Conservation (phyloP, 2,888 invertebrate genomes). For the Xanthia icteritia region DNA sequence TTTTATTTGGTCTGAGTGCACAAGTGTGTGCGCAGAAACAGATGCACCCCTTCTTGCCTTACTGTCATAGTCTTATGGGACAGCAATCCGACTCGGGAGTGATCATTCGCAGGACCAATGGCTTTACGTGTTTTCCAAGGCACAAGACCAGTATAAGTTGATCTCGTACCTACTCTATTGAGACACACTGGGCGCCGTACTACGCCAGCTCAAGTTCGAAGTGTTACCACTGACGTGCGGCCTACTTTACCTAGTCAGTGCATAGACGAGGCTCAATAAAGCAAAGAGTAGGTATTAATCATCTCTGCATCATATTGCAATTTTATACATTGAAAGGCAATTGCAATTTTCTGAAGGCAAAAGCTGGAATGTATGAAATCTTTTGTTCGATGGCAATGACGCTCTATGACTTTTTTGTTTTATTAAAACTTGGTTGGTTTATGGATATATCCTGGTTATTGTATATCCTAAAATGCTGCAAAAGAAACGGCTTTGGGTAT, state of each 20-base stretch:
- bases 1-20: too few species aligned
- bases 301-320: slow-evolving; percentile 39
- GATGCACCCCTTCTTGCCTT: too few species aligned
- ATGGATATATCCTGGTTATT: not conserved
- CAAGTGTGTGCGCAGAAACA: too few species aligned
- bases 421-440: not conserved
- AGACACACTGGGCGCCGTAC: not conserved
- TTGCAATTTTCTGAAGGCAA: slow-evolving; percentile 34
- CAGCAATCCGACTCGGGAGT: too few species aligned
- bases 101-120: too few species aligned
- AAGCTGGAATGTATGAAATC: slow-evolving; percentile 17
- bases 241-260: slow-evolving; percentile 17
- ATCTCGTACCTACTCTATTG: not conserved
- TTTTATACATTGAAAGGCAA: slow-evolving; percentile 41
- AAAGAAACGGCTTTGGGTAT: not conserved
- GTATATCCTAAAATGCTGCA: not conserved
- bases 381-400: slow-evolving; percentile 19
- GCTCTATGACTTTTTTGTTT: slow-evolving; percentile 12
- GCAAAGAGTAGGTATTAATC: slow-evolving; percentile 46
- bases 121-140: too few species aligned
- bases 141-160: not conserved
- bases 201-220: not conserved
- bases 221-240: not conserved
- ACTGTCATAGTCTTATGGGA: too few species aligned
- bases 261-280: slow-evolving; percentile 49